A percentile compares a stretch with the other conserved stretches of the same genome.
phyloP scores from a whole-genome alignment of 2,888 invertebrate species.

The Stenolophus ochropezus region DNA sequence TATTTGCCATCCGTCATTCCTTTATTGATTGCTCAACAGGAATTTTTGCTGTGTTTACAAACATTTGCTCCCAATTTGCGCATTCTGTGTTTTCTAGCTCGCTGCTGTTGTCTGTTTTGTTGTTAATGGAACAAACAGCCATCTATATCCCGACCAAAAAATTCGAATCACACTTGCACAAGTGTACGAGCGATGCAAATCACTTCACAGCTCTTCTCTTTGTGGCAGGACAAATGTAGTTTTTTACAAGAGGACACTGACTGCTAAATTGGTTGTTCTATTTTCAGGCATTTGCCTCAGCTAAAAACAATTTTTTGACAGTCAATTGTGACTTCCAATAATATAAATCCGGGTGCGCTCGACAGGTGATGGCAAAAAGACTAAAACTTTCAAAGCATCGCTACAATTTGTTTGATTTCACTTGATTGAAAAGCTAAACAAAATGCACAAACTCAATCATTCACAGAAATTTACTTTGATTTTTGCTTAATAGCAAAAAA shows the following conservation, averaged over 20 bases:
- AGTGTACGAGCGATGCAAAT: slow-evolving; percentile 13
- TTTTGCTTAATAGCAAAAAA: too few species aligned
- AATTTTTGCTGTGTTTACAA: slow-evolving; percentile 42
- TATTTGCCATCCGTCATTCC: slow-evolving; percentile 31
- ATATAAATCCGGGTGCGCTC: background rate
- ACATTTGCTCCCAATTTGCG: slow-evolving; percentile 34
- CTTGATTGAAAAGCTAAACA: too few species aligned
- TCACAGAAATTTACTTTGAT: too few species aligned
- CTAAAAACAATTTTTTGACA: background rate
- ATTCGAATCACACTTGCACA: slow-evolving; percentile 30
- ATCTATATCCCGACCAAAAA: slow-evolving; percentile 39
- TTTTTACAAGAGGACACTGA: background rate
- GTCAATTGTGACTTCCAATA: too few species aligned
- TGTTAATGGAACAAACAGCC: slow-evolving; percentile 33
- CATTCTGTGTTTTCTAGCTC: slow-evolving; percentile 19
- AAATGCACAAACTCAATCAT: too few species aligned
- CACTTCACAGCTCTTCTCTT: slow-evolving; percentile 5
- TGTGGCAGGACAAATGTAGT: background rate
- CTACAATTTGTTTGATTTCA: too few species aligned
- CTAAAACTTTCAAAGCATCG: too few species aligned
- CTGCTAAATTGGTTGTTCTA: slow-evolving; percentile 19
- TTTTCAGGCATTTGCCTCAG: background rate
- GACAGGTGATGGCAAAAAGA: background rate
- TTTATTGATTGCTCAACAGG: slow-evolving; percentile 18
- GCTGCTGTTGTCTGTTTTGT: slow-evolving; percentile 1